Evolutionary conservation across 2,797 vertebrate species (phyloP).

Genomic region (Sebastes iracundus): DNA sequence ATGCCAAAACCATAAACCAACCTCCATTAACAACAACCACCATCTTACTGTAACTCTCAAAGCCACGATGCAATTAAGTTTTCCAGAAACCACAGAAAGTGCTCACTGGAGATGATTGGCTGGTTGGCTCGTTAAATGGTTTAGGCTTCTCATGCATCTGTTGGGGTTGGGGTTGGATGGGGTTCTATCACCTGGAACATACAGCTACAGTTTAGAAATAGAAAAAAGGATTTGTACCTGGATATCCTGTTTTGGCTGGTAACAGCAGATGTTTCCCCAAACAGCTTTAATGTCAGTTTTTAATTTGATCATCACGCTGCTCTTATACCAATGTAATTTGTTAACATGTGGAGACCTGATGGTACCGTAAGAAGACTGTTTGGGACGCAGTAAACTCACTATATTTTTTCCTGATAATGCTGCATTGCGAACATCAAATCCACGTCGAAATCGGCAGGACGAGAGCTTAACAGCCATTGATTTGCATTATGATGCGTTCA

Average conservation of each 20-base stretch:
- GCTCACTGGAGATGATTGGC: constrained; percentile 10
- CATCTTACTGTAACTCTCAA: constrained; percentile 56
- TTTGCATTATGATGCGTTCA: rapidly evolving
- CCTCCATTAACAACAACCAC: constrained; percentile 63
- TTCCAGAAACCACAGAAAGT: constrained; percentile 42
- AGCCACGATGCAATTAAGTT: constrained; percentile 37
- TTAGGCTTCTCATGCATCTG: neutral
- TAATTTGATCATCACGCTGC: neutral
- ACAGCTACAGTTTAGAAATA: neutral
- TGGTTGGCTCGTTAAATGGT: constrained; percentile 11
- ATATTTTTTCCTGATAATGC: too few species aligned
- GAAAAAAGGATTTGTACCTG: too few species aligned
- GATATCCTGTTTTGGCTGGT: neutral
- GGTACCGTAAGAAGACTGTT: too few species aligned
- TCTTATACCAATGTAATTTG: rapidly evolving
- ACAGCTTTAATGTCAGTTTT: neutral
- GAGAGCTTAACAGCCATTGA: too few species aligned
- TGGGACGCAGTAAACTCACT: too few species aligned
- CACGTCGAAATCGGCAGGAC: too few species aligned
- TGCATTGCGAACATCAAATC: too few species aligned
- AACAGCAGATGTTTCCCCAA: neutral
- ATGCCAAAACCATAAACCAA: constrained; percentile 64
- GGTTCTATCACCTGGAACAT: neutral
- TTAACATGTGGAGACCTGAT: too few species aligned
- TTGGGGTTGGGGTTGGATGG: neutral